Evolutionary conservation across 2,888 invertebrate species (phyloP).

Genomic region (Adelognathus sp.): DNA sequence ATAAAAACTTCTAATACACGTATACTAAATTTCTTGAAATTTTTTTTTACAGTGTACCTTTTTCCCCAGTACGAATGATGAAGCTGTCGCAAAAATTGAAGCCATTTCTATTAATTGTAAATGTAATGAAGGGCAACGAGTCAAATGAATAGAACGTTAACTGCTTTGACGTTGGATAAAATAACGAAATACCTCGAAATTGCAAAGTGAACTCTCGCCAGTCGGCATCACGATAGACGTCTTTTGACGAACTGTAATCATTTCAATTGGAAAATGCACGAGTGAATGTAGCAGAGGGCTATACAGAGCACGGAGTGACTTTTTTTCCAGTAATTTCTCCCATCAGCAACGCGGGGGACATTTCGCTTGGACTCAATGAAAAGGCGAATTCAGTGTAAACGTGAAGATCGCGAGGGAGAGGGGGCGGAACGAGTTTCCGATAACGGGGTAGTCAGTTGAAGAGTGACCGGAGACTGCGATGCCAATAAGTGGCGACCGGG

Average conservation of each 20-base stretch:
- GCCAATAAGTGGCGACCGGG: constrained; percentile 30
- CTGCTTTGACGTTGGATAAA: no score
- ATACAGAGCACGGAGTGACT: not conserved
- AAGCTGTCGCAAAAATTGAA: no score
- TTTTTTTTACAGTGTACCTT: no score
- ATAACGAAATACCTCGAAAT: no score
- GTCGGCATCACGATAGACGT: no score
- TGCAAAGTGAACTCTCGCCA: no score
- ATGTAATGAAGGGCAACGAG: no score
- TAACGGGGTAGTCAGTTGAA: constrained; percentile 14
- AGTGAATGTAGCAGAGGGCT: not conserved
- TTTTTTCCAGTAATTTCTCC: not conserved
- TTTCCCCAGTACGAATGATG: no score
- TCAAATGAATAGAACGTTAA: no score
- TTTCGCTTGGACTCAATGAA: not conserved
- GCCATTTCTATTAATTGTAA: no score
- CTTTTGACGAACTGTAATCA: not conserved
- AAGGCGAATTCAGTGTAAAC: not conserved
- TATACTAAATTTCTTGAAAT: no score
- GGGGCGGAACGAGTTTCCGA: constrained; percentile 12
- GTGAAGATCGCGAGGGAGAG: not conserved
- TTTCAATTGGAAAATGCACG: not conserved
- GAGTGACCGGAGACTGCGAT: constrained; percentile 7
- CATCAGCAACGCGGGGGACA: not conserved
- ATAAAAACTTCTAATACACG: no score